These are phyloP conservation scores for Brachymystax lenok DNA, from an alignment of 2,797 vertebrate species.

Conservation along the genomic window DNA sequence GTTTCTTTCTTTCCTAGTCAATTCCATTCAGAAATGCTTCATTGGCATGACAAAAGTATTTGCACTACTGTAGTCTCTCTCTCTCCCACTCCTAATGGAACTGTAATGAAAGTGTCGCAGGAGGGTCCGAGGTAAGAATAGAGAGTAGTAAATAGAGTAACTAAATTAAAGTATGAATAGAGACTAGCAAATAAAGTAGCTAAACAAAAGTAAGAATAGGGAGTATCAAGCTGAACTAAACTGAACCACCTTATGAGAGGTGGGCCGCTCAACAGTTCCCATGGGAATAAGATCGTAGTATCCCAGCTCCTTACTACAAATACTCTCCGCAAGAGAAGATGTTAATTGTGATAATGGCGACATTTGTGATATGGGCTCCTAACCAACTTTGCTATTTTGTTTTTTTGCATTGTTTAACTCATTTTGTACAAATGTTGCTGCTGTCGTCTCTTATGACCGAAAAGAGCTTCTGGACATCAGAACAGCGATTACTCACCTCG, in stretches of 20 bases:
- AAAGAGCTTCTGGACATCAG: too few relatives aligned
- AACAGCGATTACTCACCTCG: too few relatives aligned
- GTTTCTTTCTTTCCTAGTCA: conserved; percentile 34
- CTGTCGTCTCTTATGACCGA: too few relatives aligned
- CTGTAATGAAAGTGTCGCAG: not conserved
- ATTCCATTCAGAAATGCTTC: not conserved
- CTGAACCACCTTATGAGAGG: conserved; percentile 60
- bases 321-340: conserved; percentile 30
- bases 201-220: conserved; percentile 43
- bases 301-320: conserved; percentile 49
- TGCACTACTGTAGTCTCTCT: not conserved
- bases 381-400: too few relatives aligned
- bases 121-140: conserved; percentile 13
- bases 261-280: conserved; percentile 58
- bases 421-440: too few relatives aligned
- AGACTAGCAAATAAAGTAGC: conserved; percentile 20
- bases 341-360: not conserved
- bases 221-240: conserved; percentile 40
- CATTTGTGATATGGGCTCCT: too few relatives aligned
- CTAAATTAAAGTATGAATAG: conserved; percentile 44
- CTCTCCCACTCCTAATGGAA: not conserved
- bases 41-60: not conserved
- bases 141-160: conserved; percentile 13
- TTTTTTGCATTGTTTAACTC: too few relatives aligned
- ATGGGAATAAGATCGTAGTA: conserved; percentile 57